Evolutionary conservation across 2,888 invertebrate species (phyloP).

Genomic region (Andrena marginata): DNA sequence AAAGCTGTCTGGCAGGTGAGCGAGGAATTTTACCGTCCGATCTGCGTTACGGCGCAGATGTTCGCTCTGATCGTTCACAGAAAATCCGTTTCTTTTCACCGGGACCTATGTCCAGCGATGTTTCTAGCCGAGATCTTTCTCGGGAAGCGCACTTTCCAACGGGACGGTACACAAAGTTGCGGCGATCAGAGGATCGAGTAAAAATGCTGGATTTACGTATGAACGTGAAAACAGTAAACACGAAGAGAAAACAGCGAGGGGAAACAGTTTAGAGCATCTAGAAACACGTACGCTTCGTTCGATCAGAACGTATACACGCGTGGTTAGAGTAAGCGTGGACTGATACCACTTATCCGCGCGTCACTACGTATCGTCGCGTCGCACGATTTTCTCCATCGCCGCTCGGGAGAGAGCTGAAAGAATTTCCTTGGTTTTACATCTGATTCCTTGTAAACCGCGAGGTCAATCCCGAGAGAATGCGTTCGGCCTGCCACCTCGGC

Average conservation of each 20-base stretch:
- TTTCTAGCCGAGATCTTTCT: neutral
- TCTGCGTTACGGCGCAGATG: neutral
- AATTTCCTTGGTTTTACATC: slow-evolving; percentile 32
- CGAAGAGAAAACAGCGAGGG: neutral
- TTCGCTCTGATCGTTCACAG: too few species aligned
- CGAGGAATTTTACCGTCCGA: slow-evolving; percentile 26
- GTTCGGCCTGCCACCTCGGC: slow-evolving; percentile 2
- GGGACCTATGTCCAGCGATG: too few species aligned
- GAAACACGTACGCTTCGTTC: slow-evolving; percentile 16
- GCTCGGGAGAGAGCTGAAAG: neutral
- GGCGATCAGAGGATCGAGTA: neutral
- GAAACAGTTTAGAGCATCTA: neutral
- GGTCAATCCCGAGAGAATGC: slow-evolving; percentile 39
- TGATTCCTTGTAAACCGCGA: slow-evolving; percentile 41
- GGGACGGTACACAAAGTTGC: neutral
- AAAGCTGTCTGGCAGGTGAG: slow-evolving; percentile 19
- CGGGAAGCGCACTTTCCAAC: neutral
- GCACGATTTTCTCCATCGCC: slow-evolving; percentile 52
- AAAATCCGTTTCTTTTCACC: too few species aligned
- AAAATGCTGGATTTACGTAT: neutral
- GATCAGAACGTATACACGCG: slow-evolving; percentile 14
- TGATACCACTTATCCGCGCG: slow-evolving; percentile 56
- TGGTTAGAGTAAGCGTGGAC: slow-evolving; percentile 62
- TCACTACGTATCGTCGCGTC: slow-evolving; percentile 54
- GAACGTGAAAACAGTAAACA: neutral